phyloP scores from a whole-genome alignment of 2,113 vertebrate species.

The Spermophilus dauricus region DNA sequence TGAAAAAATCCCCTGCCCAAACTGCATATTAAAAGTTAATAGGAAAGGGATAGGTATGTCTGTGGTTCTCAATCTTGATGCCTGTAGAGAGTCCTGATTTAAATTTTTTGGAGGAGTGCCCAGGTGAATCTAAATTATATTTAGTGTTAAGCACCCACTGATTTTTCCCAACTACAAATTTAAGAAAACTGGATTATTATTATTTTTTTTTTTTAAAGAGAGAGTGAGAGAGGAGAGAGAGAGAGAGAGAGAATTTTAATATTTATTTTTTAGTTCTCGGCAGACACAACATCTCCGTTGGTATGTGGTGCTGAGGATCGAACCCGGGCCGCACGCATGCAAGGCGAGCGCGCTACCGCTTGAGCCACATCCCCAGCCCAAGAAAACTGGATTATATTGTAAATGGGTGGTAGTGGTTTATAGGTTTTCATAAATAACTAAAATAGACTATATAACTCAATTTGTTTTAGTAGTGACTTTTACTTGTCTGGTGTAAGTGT shows the following conservation, averaged over 20 bases:
- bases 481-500: neutral
- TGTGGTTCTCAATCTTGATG: neutral
- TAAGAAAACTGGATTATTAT: neutral
- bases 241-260: too few species aligned
- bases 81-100: neutral
- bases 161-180: neutral
- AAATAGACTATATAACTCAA: neutral
- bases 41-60: conserved; percentile 10
- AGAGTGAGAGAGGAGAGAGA: too few species aligned
- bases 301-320: too few species aligned
- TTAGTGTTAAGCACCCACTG: neutral
- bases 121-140: conserved; percentile 43
- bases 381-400: neutral
- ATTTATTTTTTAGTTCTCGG: too few species aligned
- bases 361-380: too few species aligned
- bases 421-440: conserved; percentile 29
- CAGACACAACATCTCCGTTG: too few species aligned
- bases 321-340: too few species aligned
- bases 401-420: neutral
- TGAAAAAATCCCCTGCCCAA: neutral
- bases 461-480: conserved; percentile 7
- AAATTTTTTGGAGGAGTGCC: neutral
- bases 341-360: too few species aligned
- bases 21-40: neutral
- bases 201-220: too few species aligned